These are phyloP conservation scores for Lathamus discolor DNA, from an alignment of 2,113 vertebrate genomes.

Conservation along the genomic window DNA sequence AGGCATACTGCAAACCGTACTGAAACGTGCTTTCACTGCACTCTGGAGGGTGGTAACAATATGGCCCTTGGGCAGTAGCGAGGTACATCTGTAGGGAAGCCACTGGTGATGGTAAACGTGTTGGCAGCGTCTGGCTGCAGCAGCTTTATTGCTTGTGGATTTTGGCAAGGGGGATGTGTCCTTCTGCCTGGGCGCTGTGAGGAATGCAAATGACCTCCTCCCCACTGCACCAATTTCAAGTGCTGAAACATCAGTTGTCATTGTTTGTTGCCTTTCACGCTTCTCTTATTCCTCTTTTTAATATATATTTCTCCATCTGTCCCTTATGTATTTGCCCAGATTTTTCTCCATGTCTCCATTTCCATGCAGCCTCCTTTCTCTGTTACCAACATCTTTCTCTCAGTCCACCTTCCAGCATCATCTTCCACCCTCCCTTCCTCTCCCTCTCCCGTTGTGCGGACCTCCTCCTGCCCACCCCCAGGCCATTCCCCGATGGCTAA, in stretches of 20 bases:
- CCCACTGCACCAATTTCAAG: not conserved
- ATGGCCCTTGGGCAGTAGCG: not conserved
- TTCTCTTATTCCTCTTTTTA: not conserved
- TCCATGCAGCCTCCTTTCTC: not conserved
- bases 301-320: not conserved
- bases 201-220: not conserved
- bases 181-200: not conserved
- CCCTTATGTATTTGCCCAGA: not conserved
- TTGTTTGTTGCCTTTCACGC: not conserved
- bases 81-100: not conserved
- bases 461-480: not conserved
- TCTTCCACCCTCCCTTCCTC: not conserved
- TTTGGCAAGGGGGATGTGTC: not conserved
- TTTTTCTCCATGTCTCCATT: not conserved
- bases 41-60: not conserved
- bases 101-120: not conserved
- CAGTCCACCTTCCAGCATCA: not conserved
- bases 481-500: not conserved
- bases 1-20: not conserved
- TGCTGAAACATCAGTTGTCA: not conserved
- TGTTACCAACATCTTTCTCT: not conserved
- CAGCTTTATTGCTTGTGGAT: not conserved
- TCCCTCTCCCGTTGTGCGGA: not conserved
- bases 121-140: not conserved
- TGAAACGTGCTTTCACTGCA: not conserved